These are phyloP conservation scores for Himalopsyche kuldschensis DNA, from an alignment of 2,888 invertebrate genomes.

Conservation along the genomic window DNA sequence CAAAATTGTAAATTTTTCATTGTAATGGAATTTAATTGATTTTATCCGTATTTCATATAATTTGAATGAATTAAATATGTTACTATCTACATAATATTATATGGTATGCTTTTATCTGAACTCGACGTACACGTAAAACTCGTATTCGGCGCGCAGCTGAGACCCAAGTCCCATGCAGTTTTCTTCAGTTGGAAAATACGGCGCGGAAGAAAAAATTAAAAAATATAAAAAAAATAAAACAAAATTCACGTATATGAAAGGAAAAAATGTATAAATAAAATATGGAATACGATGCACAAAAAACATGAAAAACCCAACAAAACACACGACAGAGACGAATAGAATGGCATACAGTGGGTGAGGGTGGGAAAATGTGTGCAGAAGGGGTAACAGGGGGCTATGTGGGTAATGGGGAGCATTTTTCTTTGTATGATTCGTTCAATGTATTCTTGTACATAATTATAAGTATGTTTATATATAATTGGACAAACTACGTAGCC, in stretches of 20 bases:
- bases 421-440: neutral
- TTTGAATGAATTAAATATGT: too few species aligned
- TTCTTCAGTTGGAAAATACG: constrained; percentile 37
- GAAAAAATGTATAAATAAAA: constrained; percentile 20
- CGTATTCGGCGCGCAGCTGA: neutral
- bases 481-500: too few species aligned
- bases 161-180: constrained; percentile 24
- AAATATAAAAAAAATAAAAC: constrained; percentile 7
- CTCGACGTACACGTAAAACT: constrained; percentile 1
- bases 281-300: constrained; percentile 6
- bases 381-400: neutral
- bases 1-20: too few species aligned
- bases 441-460: neutral
- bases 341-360: neutral
- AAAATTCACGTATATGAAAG: constrained; percentile 3
- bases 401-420: neutral
- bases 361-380: neutral
- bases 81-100: neutral
- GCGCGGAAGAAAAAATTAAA: constrained; percentile 17
- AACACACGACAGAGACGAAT: constrained; percentile 4
- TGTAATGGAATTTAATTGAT: too few species aligned
- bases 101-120: neutral
- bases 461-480: neutral
- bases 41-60: too few species aligned
- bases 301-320: constrained; percentile 22